Conservation (phyloP, 1,140 invertebrate genomes). For the Meloidogyne hapla region DNA sequence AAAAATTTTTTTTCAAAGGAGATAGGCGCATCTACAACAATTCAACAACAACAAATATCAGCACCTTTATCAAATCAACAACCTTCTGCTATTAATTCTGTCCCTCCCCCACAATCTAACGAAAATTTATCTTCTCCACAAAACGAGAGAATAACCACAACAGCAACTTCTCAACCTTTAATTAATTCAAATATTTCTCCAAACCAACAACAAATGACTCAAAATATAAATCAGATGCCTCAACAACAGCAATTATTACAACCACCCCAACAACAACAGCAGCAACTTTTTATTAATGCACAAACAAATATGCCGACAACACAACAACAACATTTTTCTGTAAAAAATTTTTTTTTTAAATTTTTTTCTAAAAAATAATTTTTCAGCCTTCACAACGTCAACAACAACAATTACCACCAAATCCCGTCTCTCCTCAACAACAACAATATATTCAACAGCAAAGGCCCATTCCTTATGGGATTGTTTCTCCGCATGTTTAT, state of each 20-base stretch:
- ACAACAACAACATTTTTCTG: neutral
- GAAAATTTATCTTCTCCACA: neutral
- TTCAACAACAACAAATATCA: neutral
- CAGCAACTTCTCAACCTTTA: neutral
- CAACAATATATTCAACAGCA: slow-evolving; percentile 23
- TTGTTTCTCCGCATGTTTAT: slow-evolving; percentile 1
- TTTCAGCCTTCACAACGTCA: slow-evolving; percentile 6
- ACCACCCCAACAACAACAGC: neutral
- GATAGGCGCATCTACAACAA: neutral
- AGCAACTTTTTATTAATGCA: slow-evolving; percentile 1
- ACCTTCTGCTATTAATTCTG: neutral
- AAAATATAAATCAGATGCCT: neutral
- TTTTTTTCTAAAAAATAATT: neutral
- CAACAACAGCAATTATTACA: neutral
- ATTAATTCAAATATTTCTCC: slow-evolving; percentile 9
- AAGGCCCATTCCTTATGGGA: slow-evolving; percentile 9
- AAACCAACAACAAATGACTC: neutral
- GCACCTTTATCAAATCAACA: neutral
- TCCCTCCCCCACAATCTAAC: neutral
- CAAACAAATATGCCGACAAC: neutral
- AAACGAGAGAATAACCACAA: neutral
- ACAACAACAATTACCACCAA: neutral
- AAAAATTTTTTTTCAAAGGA: slow-evolving; percentile 1
- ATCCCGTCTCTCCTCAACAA: slow-evolving; percentile 3
- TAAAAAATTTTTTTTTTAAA: neutral